phyloP scores from a whole-genome alignment of 2,888 invertebrate genomes.

The Drosophila yooni region DNA sequence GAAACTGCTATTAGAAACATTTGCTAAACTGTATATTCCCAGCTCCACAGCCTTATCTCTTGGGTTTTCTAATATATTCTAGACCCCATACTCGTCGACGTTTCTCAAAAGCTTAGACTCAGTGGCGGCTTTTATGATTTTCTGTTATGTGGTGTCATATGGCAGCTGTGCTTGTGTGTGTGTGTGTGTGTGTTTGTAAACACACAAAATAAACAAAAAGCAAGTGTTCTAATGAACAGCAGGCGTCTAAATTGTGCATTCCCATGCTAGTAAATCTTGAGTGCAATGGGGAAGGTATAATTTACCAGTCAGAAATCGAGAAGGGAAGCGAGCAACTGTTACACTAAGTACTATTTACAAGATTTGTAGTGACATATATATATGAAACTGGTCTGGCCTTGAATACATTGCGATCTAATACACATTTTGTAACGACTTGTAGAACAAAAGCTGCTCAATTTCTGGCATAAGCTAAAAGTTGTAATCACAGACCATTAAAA shows the following conservation, averaged over 20 bases:
- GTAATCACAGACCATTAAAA: neutral
- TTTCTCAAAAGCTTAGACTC: slow-evolving; percentile 19
- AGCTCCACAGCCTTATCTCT: slow-evolving; percentile 7
- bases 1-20: neutral
- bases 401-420: neutral
- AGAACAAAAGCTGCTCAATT: neutral
- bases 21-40: neutral
- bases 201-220: slow-evolving; percentile 29
- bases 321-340: neutral
- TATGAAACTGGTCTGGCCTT: neutral
- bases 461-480: neutral
- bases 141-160: slow-evolving; percentile 32
- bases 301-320: slow-evolving; percentile 6
- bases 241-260: slow-evolving; percentile 6
- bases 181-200: slow-evolving; percentile 4
- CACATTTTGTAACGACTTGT: neutral
- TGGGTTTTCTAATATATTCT: neutral
- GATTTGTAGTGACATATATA: neutral
- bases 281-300: neutral
- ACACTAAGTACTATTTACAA: neutral
- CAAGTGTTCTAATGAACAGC: slow-evolving; percentile 35
- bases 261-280: neutral
- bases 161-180: slow-evolving; percentile 21
- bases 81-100: neutral
- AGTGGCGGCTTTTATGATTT: slow-evolving; percentile 16